phyloP scores from a whole-genome alignment of 2,113 vertebrate species.

The Donacobius atricapilla region DNA sequence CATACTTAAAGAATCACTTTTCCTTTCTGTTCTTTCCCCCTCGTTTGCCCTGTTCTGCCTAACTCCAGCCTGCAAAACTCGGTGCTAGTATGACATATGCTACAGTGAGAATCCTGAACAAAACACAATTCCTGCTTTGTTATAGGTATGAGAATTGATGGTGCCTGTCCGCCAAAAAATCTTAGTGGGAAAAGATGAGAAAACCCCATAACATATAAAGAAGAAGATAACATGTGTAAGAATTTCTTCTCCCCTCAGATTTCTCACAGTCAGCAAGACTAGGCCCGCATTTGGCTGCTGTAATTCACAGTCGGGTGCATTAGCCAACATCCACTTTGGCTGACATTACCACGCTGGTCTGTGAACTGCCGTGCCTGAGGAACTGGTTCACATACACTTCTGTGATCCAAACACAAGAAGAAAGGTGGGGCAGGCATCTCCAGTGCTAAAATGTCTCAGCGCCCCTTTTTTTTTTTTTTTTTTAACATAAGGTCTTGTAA shows the following conservation, averaged over 20 bases:
- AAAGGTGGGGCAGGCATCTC: background rate
- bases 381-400: background rate
- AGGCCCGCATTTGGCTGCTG: rapidly evolving
- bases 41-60: background rate
- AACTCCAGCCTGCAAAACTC: background rate
- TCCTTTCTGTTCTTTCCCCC: background rate
- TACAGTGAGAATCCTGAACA: background rate
- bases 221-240: background rate
- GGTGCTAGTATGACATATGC: rapidly evolving
- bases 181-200: background rate
- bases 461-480: background rate
- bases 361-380: background rate
- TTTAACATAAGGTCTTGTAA: background rate
- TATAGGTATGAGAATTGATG: background rate
- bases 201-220: background rate
- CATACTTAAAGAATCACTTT: background rate
- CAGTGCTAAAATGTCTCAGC: background rate
- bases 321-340: background rate
- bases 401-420: background rate
- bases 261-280: constrained; percentile 20
- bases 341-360: background rate
- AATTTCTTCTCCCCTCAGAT: background rate
- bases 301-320: rapidly evolving
- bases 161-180: background rate
- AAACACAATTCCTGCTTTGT: background rate